phyloP scores from a whole-genome alignment of 2,113 vertebrate genomes.

The Turnix velox region DNA sequence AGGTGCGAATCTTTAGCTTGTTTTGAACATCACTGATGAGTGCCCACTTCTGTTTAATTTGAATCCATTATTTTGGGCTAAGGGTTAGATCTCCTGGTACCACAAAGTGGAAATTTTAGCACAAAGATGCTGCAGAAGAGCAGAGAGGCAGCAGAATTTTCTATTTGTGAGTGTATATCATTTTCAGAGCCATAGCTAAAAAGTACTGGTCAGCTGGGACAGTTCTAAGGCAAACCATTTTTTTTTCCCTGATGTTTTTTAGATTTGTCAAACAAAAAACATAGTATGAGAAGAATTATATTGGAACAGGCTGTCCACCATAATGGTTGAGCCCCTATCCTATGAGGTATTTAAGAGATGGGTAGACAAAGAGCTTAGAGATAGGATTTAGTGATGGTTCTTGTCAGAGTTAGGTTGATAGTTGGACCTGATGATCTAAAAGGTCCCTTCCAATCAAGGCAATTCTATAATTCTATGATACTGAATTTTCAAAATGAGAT shows the following conservation, averaged over 20 bases:
- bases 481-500: neutral
- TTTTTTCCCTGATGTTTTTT: neutral
- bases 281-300: accelerated
- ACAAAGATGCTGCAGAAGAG: neutral
- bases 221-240: neutral
- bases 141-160: neutral
- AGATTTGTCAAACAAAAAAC: neutral
- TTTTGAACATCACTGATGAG: neutral
- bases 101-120: neutral
- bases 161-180: neutral
- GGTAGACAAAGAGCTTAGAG: too few relatives aligned
- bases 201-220: neutral
- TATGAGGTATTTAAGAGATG: too few relatives aligned
- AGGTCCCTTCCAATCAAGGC: too few relatives aligned
- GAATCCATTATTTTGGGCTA: neutral
- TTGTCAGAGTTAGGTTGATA: too few relatives aligned
- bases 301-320: too few relatives aligned
- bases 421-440: too few relatives aligned
- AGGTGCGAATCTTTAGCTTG: neutral
- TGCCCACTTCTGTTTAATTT: neutral
- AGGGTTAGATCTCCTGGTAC: neutral
- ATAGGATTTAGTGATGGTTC: too few relatives aligned
- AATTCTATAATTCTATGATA: too few relatives aligned
- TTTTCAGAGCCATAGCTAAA: neutral
- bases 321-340: too few relatives aligned